These are phyloP conservation scores for Tragelaphus eurycerus DNA, from an alignment of 2,797 vertebrate genomes.

Conservation along the genomic window DNA sequence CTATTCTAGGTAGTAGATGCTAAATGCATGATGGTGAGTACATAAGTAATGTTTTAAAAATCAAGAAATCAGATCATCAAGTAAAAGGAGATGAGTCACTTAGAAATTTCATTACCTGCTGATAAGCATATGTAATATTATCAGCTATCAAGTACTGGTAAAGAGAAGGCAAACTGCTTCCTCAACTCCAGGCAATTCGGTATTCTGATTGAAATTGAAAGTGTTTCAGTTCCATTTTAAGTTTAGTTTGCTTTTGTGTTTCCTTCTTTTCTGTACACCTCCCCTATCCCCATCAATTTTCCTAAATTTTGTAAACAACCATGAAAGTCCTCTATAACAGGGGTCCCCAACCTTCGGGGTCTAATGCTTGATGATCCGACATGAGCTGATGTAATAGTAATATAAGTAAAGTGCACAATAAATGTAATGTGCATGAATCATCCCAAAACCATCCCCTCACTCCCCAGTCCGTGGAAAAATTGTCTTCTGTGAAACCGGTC, in stretches of 20 bases:
- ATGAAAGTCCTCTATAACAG: neutral
- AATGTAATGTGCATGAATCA: neutral
- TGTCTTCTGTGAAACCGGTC: neutral
- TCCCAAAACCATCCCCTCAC: neutral
- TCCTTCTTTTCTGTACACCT: neutral
- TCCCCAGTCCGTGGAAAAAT: neutral
- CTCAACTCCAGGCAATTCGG: neutral
- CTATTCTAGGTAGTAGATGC: neutral
- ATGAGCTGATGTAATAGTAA: neutral
- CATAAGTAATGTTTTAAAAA: neutral
- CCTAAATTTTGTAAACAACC: conserved; percentile 27
- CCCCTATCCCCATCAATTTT: neutral
- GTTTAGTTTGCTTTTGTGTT: conserved; percentile 12
- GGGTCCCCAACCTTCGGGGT: neutral
- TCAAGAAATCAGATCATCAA: neutral
- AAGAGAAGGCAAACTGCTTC: neutral
- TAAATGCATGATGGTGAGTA: neutral
- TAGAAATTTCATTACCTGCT: neutral
- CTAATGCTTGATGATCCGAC: neutral
- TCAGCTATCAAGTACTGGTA: neutral
- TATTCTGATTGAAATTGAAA: conserved; percentile 32
- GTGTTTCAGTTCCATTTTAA: neutral
- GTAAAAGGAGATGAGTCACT: conserved; percentile 21
- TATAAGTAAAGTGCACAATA: neutral
- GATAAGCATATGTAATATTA: conserved; percentile 11